These are phyloP conservation scores for Syndactyla subalaris DNA, from an alignment of 2,797 vertebrate species.

Conservation along the genomic window DNA sequence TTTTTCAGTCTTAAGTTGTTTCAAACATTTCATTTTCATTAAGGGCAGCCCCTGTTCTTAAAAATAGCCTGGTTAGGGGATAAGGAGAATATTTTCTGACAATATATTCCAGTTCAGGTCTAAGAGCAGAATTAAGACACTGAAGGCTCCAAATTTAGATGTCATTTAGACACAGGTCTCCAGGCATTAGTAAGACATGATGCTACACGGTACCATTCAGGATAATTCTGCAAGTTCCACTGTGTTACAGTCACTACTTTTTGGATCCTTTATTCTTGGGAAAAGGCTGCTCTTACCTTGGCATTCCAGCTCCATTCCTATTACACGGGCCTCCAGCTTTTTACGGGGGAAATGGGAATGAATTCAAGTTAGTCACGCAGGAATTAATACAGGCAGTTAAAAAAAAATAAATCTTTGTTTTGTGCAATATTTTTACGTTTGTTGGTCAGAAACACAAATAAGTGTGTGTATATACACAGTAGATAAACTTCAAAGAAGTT, in stretches of 20 bases:
- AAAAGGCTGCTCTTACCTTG: background rate
- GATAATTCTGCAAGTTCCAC: rapidly evolving
- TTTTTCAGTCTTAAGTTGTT: background rate
- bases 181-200: rapidly evolving
- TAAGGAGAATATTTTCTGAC: background rate
- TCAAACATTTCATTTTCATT: background rate
- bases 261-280: background rate
- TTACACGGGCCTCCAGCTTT: background rate
- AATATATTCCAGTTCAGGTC: background rate
- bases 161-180: background rate
- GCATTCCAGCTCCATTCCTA: background rate
- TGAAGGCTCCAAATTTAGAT: background rate
- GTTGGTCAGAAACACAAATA: background rate
- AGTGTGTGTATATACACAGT: too few species aligned
- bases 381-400: background rate
- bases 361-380: background rate
- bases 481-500: background rate
- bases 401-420: background rate
- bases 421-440: background rate
- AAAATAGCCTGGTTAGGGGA: background rate
- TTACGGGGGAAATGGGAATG: background rate
- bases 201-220: rapidly evolving
- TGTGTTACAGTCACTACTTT: background rate
- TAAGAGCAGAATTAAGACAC: background rate
- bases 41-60: background rate